Evolutionary conservation across 2,888 invertebrate genomes (phyloP).

Genomic region (Hirtodrosophila confusa): DNA sequence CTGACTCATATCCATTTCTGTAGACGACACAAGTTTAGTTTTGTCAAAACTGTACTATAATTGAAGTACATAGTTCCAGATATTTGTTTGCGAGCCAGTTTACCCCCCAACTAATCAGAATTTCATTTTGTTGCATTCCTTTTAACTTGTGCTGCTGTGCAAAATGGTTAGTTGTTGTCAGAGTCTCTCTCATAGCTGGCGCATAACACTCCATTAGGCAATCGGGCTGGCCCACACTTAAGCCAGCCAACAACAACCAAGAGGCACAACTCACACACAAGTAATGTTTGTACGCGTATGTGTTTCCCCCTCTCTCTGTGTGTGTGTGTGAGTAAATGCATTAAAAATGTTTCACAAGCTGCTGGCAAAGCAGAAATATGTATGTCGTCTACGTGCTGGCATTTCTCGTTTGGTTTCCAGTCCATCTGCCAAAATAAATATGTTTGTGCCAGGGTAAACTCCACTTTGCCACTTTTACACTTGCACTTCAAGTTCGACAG

Average conservation of each 20-base stretch:
- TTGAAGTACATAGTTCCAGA: not conserved
- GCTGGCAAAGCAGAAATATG: constrained; percentile 26
- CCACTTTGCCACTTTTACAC: constrained; percentile 60
- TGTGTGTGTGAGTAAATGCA: constrained; percentile 48
- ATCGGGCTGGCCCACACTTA: constrained; percentile 40
- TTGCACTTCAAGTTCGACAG: constrained; percentile 60
- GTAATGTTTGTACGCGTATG: constrained; percentile 44
- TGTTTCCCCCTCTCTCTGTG: constrained; percentile 8
- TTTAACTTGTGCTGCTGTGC: too few species aligned
- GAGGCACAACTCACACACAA: constrained; percentile 31
- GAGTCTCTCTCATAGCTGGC: constrained; percentile 2
- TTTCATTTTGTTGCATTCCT: too few species aligned
- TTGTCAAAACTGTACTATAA: too few species aligned
- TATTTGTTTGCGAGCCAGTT: constrained; percentile 1
- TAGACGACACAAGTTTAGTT: too few species aligned
- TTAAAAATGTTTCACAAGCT: constrained; percentile 60
- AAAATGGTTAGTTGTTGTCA: not conserved
- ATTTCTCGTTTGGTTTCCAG: constrained; percentile 67
- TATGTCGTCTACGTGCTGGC: constrained; percentile 32
- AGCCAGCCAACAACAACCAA: constrained; percentile 23
- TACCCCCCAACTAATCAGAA: too few species aligned
- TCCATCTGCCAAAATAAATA: constrained; percentile 80
- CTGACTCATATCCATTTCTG: not conserved
- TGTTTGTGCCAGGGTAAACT: constrained; percentile 60
- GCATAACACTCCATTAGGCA: constrained; percentile 60